Evolutionary conservation across 2,888 invertebrate genomes (phyloP), one percentile per base, ranked within the genome.

Genomic region (Pecten maximus): DNA sequence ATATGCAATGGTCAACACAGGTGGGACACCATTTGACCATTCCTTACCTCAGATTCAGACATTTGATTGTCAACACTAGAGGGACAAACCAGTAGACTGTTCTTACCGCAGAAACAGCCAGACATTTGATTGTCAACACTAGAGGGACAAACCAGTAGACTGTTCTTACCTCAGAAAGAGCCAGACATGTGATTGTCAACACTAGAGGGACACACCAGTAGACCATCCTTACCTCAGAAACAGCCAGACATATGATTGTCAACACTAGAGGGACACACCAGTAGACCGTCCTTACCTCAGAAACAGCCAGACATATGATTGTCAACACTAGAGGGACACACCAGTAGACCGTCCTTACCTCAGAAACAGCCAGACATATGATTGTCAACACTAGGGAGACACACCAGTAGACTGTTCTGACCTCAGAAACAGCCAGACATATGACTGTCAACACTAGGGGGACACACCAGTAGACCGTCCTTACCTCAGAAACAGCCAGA

Each of bases 121-220:
- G 98, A 2, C 98, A 98, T 0, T 98, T 98, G 87, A 99, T 98
- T 0, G 99, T 99, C 87, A 99, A 97, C 10, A 99, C 98, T 35
- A 99, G 97, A 0, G 99, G 99, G 8, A 99, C 97, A 40, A 98
- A 98, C 99, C 99, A 99, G 90, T n/a, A n/a, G n/a, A n/a, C n/a
- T n/a, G n/a, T n/a, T n/a, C n/a, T n/a, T n/a, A n/a, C n/a, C n/a
- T n/a, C n/a, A n/a, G 98, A 98, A 86, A 98, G 97, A 0, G 99
- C 98, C 98, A 99, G 98, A 2, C 98, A 98, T 0, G 98, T 98
- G 87, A 99, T 98, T 0, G 99, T 99, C 87, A 99, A 97, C 10
- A 99, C 98, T 35, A 99, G 97, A 0, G 99, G 99, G 8, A 99
- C 97, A 40, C 98, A 98, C 99, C 99, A 99, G 90, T n/a, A n/a